These are phyloP conservation scores for Drosophila bifasciata DNA, from an alignment of 1,140 invertebrate species.

Conservation along the genomic window DNA sequence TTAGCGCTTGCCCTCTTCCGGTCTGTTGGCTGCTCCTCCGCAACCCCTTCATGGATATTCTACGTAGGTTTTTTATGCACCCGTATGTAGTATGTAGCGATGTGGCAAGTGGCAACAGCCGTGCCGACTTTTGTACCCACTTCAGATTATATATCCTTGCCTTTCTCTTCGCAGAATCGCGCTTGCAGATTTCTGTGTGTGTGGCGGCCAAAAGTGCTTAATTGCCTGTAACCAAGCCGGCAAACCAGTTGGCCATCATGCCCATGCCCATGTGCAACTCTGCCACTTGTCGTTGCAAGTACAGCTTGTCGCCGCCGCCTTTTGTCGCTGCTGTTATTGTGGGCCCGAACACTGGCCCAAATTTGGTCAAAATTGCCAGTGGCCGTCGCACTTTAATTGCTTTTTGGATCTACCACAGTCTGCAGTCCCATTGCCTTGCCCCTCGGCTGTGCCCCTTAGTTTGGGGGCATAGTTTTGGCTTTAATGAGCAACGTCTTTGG, in stretches of 20 bases:
- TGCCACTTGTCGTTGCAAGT: slow-evolving; percentile 8
- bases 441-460: neutral
- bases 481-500: slow-evolving; percentile 60
- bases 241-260: slow-evolving; percentile 54
- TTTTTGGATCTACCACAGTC: slow-evolving; percentile 40
- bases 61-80: no score
- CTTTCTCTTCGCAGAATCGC: neutral
- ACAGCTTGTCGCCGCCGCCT: slow-evolving; percentile 9
- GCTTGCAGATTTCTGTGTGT: slow-evolving; percentile 39
- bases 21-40: no score
- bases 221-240: slow-evolving; percentile 31
- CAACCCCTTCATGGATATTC: no score
- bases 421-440: neutral
- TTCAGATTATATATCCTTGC: no score
- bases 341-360: slow-evolving; percentile 12
- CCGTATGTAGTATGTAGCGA: no score
- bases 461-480: slow-evolving; percentile 20
- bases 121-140: no score
- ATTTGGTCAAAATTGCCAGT: slow-evolving; percentile 66
- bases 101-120: no score
- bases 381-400: slow-evolving; percentile 59
- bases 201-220: slow-evolving; percentile 50
- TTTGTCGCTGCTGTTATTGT: slow-evolving; percentile 17
- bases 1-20: slow-evolving; percentile 4
- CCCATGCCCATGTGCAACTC: slow-evolving; percentile 39